Evolutionary conservation across 1,140 invertebrate genomes (phyloP).

Genomic region (Saccostrea glomerata): DNA sequence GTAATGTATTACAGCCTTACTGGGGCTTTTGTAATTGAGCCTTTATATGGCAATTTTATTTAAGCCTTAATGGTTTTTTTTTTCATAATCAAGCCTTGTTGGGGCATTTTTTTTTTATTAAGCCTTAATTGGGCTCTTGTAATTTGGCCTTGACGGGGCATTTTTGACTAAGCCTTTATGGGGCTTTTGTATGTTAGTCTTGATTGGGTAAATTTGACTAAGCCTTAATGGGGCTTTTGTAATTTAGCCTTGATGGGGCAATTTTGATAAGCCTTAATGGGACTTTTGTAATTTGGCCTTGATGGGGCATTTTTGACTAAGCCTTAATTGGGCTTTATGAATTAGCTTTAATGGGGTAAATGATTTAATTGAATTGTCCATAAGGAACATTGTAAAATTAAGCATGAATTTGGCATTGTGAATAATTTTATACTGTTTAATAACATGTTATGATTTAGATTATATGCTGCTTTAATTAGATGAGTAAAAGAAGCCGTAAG

Average conservation of each 20-base stretch:
- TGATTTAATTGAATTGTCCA: too few species aligned
- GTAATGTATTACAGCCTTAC: too few species aligned
- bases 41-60: too few species aligned
- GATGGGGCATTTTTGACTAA: neutral
- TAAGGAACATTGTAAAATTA: neutral
- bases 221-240: neutral
- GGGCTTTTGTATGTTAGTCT: neutral
- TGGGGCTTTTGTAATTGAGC: too few species aligned
- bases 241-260: slow-evolving; percentile 7
- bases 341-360: neutral
- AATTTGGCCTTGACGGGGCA: neutral
- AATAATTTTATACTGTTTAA: neutral
- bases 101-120: too few species aligned
- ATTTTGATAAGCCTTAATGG: neutral
- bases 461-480: too few species aligned
- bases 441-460: too few species aligned
- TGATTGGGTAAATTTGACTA: neutral
- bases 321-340: neutral
- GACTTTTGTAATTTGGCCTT: neutral
- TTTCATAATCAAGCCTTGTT: neutral
- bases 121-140: too few species aligned
- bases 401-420: neutral
- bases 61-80: too few species aligned
- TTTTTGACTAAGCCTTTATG: neutral
- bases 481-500: too few species aligned